Base-by-base conservation (phyloP, 53 echinoderm and acorn worm genomes). In the Henricia sp. region DNA sequence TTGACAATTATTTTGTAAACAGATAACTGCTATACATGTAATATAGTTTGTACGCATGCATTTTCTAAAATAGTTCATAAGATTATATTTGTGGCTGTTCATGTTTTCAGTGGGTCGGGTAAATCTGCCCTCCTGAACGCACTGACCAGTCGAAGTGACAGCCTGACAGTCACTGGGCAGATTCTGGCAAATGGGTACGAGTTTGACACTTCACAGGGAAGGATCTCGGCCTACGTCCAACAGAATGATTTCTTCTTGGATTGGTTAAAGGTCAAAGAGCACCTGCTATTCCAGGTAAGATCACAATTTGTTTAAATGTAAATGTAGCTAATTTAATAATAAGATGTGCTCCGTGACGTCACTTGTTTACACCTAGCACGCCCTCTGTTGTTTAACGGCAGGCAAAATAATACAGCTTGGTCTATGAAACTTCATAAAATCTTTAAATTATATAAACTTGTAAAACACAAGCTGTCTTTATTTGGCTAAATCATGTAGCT, bases 71-170 rank as follows among this genome's bases (percentile, higher is more conserved):
- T n/a, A n/a, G n/a, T n/a, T n/a, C n/a, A n/a, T n/a, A n/a, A n/a
- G n/a, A n/a, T 55, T 17, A 26, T 21, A 8, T 19, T 14, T 24
- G 2, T 75, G 41, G 4, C 36, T 8, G 51, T 37, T 76, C 44
- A n/a, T 33, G 3, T 39, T 4, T 37, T n/a, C 52, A 93, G 94
- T 87, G 94, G 94, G 20, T 88, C 91, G 0, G 94, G 94, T 0
- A 93, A 93, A 63, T 91, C 94, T 1, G 88, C 94, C 9, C 75
- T 93, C 37, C 71, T 93, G 58, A 88, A 93, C 62, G 85, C 90
- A 3, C 85, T 93, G 11, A 91, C 87, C 51, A 57, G 70, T 10
- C 94, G 94, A 0, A 83, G 71, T 34, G 90, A 84, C 3, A 48
- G 56, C 17, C 50, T 85, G 55, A 68, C 74, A 34, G 88, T 93